Evolutionary conservation across 2,113 vertebrate genomes (phyloP).

Genomic region (Crocuta crocuta): DNA sequence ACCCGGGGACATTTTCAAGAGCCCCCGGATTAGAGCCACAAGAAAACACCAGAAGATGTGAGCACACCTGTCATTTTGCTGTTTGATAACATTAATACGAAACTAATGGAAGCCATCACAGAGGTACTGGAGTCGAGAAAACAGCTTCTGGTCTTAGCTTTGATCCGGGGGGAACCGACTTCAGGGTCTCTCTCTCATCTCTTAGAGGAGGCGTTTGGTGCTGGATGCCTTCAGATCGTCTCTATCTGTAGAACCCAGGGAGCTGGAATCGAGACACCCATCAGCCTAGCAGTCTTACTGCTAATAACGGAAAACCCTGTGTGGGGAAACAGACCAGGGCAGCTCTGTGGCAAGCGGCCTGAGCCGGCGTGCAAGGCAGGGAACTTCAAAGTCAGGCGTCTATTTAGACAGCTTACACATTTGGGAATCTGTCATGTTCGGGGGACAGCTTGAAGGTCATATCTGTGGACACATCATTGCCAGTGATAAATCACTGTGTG

Average conservation of each 20-base stretch:
- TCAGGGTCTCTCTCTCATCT: background rate
- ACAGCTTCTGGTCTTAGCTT: background rate
- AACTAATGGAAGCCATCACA: background rate
- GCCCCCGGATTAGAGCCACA: background rate
- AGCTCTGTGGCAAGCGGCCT: background rate
- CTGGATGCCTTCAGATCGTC: background rate
- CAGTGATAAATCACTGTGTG: conserved; percentile 33
- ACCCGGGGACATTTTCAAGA: background rate
- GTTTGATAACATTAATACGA: background rate
- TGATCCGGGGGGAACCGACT: background rate
- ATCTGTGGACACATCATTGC: conserved; percentile 55
- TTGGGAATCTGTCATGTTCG: conserved; percentile 67
- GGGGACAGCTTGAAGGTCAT: conserved; percentile 67
- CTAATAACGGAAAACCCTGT: background rate
- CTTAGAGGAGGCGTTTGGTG: background rate
- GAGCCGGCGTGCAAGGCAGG: background rate
- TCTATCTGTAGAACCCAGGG: background rate
- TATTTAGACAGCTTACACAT: conserved; percentile 64
- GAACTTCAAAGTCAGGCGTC: conserved; percentile 48
- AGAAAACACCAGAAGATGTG: background rate
- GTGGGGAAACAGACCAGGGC: background rate
- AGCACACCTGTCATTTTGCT: background rate
- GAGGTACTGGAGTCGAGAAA: background rate
- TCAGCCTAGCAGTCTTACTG: background rate
- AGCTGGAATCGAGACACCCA: background rate